Percentiles rank a stretch among this genome's conserved stretches.
Evolutionary conservation across 2,113 vertebrate species (phyloP).

Genomic region (Trichechus manatus): DNA sequence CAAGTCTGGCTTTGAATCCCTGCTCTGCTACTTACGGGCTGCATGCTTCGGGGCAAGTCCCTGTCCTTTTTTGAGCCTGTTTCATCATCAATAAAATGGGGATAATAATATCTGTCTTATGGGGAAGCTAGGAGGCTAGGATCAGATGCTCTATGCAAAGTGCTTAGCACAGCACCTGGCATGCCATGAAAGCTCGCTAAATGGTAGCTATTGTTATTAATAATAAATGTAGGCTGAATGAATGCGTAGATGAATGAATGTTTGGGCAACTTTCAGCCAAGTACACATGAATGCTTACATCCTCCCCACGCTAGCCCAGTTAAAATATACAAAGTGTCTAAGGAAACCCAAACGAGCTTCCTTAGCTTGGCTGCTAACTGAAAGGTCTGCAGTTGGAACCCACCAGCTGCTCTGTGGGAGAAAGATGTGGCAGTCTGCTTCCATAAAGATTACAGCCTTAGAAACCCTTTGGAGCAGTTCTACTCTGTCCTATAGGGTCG

Average conservation of each 20-base stretch:
- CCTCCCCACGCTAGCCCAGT: not conserved
- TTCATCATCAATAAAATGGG: not conserved
- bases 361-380: too few relatives aligned
- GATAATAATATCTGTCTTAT: not conserved
- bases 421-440: too few relatives aligned
- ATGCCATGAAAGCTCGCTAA: not conserved
- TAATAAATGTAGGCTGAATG: conserved; percentile 66
- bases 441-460: too few relatives aligned
- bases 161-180: conserved; percentile 47
- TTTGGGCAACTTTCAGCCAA: conserved; percentile 45
- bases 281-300: not conserved
- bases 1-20: not conserved
- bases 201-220: conserved; percentile 64
- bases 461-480: too few relatives aligned
- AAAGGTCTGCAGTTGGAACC: too few relatives aligned
- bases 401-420: too few relatives aligned
- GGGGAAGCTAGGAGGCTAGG: not conserved
- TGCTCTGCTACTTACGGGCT: not conserved
- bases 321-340: conserved; percentile 29
- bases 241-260: conserved; percentile 31
- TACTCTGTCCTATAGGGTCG: too few relatives aligned
- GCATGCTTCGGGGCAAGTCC: not conserved
- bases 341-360: not conserved
- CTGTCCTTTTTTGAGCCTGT: not conserved
- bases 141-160: not conserved